Conservation (phyloP, 2,113 vertebrate species). For the Peromyscus californicus region DNA sequence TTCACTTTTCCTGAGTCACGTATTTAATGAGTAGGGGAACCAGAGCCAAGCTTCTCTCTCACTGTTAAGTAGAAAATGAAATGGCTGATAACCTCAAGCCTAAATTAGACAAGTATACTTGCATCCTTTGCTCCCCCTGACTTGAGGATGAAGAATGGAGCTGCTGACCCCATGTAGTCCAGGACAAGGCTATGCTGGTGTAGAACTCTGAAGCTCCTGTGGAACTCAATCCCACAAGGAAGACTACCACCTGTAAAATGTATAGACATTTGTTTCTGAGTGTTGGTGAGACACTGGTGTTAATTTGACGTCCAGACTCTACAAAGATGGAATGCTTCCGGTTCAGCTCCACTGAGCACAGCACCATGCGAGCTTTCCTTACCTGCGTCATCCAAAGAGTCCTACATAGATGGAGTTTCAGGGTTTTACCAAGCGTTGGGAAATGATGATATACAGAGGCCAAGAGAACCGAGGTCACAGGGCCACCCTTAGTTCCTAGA, state of each 20-base stretch:
- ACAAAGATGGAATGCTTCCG: not conserved
- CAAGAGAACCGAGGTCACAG: not conserved
- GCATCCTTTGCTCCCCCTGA: not conserved
- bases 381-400: not conserved
- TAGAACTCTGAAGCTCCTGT: not conserved
- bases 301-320: not conserved
- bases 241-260: not conserved
- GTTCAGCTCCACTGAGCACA: accelerated
- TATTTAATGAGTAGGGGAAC: too few species aligned
- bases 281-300: not conserved
- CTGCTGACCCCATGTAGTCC: too few species aligned
- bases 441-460: not conserved
- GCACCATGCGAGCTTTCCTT: accelerated
- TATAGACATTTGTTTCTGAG: not conserved
- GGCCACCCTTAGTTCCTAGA: not conserved
- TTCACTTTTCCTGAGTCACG: too few species aligned
- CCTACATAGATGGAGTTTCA: not conserved
- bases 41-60: not conserved
- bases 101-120: not conserved
- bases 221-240: not conserved
- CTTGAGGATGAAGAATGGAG: not conserved
- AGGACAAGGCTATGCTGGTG: not conserved
- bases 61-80: not conserved
- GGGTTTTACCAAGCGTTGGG: not conserved
- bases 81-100: not conserved